Percentiles rank a stretch among this genome's conserved stretches.
phyloP scores from a whole-genome alignment of 2,797 vertebrate genomes.

The Gallinago nigripennis region DNA sequence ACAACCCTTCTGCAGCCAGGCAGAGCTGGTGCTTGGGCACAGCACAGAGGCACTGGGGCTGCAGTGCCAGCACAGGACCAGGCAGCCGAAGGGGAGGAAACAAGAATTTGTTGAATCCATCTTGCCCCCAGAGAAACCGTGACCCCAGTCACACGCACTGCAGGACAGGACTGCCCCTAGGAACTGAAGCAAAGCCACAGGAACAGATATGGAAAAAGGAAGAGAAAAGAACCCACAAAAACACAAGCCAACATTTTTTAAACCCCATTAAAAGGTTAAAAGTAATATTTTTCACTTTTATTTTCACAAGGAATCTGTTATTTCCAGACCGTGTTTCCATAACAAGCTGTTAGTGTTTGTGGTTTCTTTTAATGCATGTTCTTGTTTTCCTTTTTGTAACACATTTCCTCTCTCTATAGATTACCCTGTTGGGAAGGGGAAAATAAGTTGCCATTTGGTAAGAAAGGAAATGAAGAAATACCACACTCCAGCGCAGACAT shows the following conservation, averaged over 20 bases:
- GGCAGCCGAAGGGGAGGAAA: not conserved
- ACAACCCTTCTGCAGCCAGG: not conserved
- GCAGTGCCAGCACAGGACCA: not conserved
- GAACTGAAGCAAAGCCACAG: not conserved
- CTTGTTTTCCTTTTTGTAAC: not conserved
- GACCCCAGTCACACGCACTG: not conserved
- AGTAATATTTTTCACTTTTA: conserved; percentile 6
- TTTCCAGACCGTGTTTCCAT: not conserved
- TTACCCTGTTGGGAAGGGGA: not conserved
- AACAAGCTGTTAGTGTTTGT: conserved; percentile 49
- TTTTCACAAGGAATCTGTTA: conserved; percentile 34
- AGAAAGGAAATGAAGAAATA: not conserved
- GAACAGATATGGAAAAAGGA: not conserved
- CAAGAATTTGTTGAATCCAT: not conserved
- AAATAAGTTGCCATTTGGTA: not conserved
- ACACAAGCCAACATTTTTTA: not conserved
- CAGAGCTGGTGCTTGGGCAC: not conserved
- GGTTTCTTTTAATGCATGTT: not conserved
- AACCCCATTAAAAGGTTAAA: not conserved
- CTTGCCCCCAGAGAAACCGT: not conserved
- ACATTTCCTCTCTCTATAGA: not conserved
- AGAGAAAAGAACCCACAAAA: not conserved
- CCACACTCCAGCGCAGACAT: not conserved
- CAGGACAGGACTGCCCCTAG: accelerated
- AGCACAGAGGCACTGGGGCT: not conserved